Evolutionary conservation across 2,113 vertebrate genomes (phyloP), one percentile per base, ranked within the genome.

Genomic region (Pygoscelis antarcticus): DNA sequence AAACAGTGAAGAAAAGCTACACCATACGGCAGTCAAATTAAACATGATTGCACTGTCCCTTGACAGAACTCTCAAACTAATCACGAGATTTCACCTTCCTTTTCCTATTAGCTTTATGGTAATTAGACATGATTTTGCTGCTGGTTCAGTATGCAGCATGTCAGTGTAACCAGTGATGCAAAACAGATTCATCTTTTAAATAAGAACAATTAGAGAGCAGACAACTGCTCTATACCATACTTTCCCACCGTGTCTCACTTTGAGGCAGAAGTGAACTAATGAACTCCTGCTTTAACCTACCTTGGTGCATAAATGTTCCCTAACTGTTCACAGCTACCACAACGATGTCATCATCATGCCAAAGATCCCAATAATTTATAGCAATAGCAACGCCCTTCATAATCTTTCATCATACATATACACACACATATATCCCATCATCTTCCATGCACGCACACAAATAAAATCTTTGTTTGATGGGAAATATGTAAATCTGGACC

Each of bases 51-150:
- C 81, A 54, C 91, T 95, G 91, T 96, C 97, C 96, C 93, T 85
- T 96, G 96, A 94, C 89, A 95, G 87, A 97, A 88, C 34, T 42
- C 82, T 93, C 91, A 62, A 94, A 89, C 89, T 96, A 95, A 97
- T 97, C 12, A 91, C 64, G 89, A 96, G 94, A 96, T 93, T 97
- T 96, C 96, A 97, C 96, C 87, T 96, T 97, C 97, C 93, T 94
- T 91, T 96, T 96, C 91, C 95, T 95, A 95, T 96, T 97, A 97
- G 87, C 89, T 91, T 95, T 90, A 96, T 89, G 89, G 78, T 96
- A 97, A 96, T 96, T 96, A 96, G 87, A 97, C 93, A 90, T 90
- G 94, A 97, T 97, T 97, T 94, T 94, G 91, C 78, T 96, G 87
- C 82, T 80, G 84, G 91, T 94, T 97, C 93, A 86, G 91, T 97